Base-by-base conservation (phyloP, 2,888 invertebrate genomes). In the Drosophila helvetica region DNA sequence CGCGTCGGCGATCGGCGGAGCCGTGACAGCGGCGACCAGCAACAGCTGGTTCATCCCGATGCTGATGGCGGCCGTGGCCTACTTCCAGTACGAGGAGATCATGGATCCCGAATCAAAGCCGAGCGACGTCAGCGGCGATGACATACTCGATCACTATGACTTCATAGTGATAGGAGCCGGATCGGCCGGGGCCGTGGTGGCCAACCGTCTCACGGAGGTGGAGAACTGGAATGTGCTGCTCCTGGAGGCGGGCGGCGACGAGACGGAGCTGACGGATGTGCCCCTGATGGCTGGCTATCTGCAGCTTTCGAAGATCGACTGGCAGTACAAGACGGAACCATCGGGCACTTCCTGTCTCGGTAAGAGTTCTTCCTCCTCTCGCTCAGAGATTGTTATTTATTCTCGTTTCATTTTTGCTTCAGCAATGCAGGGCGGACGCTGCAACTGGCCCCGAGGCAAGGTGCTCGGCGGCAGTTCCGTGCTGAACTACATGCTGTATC, bases 251-350 rank as follows among this genome's bases (percentile, higher is more conserved):
- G 97, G 97, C 1, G 96, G 96, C 1, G 97, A 97, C 92, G 97
- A 98, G 92, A 97, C 97, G 0, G 97, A 97, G 92, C 95, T 97
- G 86, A 96, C 97, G 0, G 97, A 98, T 88, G 97, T 97, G 1
- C 97, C 97, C 0, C 93, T 97, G 3, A 93, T 98, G 89, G 97
- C 98, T 0, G 97, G 96, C 0, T 98, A 97, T 88, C 92, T 98
- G 59, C 97, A 98, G 91, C 93, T 97, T 10, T 97, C 96, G 73
- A 95, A 96, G 89, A 93, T 98, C 57, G 98, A 98, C 91, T 98
- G 98, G 98, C 95, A 96, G 89, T 98, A 97, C 91, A 98, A 98
- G 92, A 97, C 97, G 1, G 98, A 98, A 90, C 97, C 98, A 0
- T 96, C 96, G 84, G 95, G 95, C 47, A 95, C 94, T 6, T 94